phyloP scores from a whole-genome alignment of 2,888 invertebrate species.

The Podotricha telesiphe region DNA sequence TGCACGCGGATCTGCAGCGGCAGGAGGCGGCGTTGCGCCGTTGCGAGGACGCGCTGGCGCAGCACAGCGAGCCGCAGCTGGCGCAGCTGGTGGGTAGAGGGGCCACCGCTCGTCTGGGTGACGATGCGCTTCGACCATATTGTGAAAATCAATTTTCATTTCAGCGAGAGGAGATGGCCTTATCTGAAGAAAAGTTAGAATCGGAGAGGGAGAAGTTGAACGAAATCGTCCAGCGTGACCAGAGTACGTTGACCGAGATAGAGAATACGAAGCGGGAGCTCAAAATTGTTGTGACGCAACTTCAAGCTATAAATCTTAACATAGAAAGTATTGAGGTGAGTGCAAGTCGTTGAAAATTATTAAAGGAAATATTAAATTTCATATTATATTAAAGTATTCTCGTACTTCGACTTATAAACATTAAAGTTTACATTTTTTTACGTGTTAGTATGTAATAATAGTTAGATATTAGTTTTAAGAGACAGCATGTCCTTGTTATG shows the following conservation, averaged over 20 bases:
- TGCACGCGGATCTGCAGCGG: slow-evolving; percentile 39
- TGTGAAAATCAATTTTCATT: background rate
- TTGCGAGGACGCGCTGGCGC: slow-evolving; percentile 56
- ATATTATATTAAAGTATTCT: too few species aligned
- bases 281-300: background rate
- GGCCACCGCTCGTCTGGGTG: too few species aligned
- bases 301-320: background rate
- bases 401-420: too few species aligned
- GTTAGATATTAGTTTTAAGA: too few species aligned
- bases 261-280: background rate
- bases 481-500: too few species aligned
- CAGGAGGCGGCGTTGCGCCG: slow-evolving; percentile 39
- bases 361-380: too few species aligned
- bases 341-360: too few species aligned
- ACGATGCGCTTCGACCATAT: background rate
- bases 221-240: background rate
- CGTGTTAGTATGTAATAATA: too few species aligned
- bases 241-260: background rate
- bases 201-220: background rate
- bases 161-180: background rate
- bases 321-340: slow-evolving; percentile 3
- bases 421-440: too few species aligned
- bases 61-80: slow-evolving; percentile 59
- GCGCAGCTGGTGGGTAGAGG: slow-evolving; percentile 62
- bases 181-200: background rate